Evolutionary conservation across 2,113 vertebrate genomes (phyloP), one percentile per base, ranked within the genome.

Genomic region (Coptodon bakossiorum): DNA sequence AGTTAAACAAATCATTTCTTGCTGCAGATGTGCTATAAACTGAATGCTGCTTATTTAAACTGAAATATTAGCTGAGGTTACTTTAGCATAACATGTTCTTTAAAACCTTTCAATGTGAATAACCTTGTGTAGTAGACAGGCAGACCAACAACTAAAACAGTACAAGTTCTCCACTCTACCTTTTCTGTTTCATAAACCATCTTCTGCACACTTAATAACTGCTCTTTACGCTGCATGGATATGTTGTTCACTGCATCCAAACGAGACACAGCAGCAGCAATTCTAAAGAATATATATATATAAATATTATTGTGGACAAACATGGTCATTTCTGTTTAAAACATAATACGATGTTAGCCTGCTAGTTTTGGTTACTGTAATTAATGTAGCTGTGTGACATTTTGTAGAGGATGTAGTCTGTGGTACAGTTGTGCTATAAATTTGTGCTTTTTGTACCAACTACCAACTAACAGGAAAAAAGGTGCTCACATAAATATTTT

Each of bases 171-270:
- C 6, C 16, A 22, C 12, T n/a, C 57, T 86, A 97, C 96, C 96
- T 95, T 88, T 54, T 93, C 88, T 34, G 71, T 88, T 53, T 88
- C 85, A 16, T 87, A 78, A 76, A 91, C 29, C 80, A 84, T 83
- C 24, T 80, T 81, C 68, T 89, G 91, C 61, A 95, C 86, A 40
- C 24, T 85, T 3, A 82, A 7, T 63, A 94, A 16, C 5, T 89
- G 54, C 24, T 92, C 53, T 81, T 90, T 93, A 90, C 82, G 34
- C 54, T 87, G 79, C 38, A 36, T 10, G 38, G 90, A 90, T 22
- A 84, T 73, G 27, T 86, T 79, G 6, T 80, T 93, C 83, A 96
- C n/a, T 14, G 27, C 91, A 19, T 94, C 93, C 83, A 96, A 19
- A 56, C 31, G 83, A 63, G 87, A 87, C 87, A 96, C 24, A 61